phyloP scores from a whole-genome alignment of 1,140 invertebrate species.

The Drusus annulatus region DNA sequence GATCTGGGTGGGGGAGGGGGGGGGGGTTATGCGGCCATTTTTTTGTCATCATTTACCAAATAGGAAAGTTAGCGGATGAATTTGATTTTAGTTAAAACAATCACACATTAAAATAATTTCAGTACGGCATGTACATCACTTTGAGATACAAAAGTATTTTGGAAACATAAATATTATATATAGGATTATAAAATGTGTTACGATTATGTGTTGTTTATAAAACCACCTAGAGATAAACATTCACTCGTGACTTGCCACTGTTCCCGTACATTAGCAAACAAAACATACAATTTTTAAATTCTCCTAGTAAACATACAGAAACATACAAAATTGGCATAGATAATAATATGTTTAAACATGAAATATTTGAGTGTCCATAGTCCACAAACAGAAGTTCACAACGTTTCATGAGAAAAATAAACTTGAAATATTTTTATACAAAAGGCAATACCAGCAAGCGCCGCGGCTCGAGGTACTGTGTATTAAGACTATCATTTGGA shows the following conservation, averaged over 20 bases:
- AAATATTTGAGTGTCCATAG: constrained; percentile 38
- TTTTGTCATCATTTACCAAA: no score
- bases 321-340: constrained; percentile 26
- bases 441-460: constrained; percentile 24
- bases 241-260: constrained; percentile 1
- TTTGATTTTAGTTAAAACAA: no score
- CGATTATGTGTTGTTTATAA: neutral
- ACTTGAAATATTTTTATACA: constrained; percentile 35
- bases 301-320: constrained; percentile 17
- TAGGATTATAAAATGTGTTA: constrained; percentile 12
- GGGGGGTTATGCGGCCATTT: no score
- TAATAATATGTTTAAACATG: constrained; percentile 12
- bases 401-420: constrained; percentile 28
- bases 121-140: no score
- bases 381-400: constrained; percentile 28
- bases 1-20: no score
- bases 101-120: no score
- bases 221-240: constrained; percentile 18
- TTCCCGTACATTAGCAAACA: constrained; percentile 18
- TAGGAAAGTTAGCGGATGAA: no score
- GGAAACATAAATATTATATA: constrained; percentile 11
- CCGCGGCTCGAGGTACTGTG: constrained; percentile 8
- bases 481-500: constrained; percentile 42
- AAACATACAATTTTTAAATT: constrained; percentile 21
- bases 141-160: no score